Percentiles rank a stretch among this genome's conserved stretches.
These are phyloP conservation scores for Patella ulyssiponensis DNA, from an alignment of 2,888 invertebrate species.

Conservation along the genomic window DNA sequence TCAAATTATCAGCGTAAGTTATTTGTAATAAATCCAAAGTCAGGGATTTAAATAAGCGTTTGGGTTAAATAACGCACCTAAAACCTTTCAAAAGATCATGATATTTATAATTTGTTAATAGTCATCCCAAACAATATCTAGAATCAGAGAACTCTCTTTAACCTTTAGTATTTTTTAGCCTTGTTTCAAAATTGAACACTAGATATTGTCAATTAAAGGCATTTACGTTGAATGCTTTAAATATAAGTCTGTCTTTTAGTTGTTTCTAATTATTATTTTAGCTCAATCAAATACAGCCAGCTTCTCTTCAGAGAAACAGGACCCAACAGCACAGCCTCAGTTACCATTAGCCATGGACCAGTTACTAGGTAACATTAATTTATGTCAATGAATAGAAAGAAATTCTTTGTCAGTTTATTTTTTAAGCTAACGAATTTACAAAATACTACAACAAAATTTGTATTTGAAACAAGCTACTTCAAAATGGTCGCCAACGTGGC, in stretches of 20 bases:
- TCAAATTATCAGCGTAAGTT: conserved; percentile 62
- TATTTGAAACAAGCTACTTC: not conserved
- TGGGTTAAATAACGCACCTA: not conserved
- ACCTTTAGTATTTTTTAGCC: too few species aligned
- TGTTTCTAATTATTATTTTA: conserved; percentile 22
- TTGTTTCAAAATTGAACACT: too few species aligned
- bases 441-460: not conserved
- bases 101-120: not conserved
- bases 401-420: not conserved
- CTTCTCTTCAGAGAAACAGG: conserved; percentile 63
- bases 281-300: conserved; percentile 49
- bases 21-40: too few species aligned
- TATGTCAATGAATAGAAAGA: not conserved
- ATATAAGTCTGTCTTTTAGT: not conserved
- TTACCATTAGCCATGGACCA: conserved; percentile 96
- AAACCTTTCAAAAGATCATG: not conserved
- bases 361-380: conserved; percentile 84
- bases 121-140: too few species aligned
- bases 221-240: too few species aligned
- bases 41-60: not conserved
- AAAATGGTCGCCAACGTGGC: not conserved
- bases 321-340: conserved; percentile 76
- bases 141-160: too few species aligned
- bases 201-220: too few species aligned
- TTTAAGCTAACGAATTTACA: not conserved